Evolutionary conservation across 2,888 invertebrate genomes (phyloP).

Genomic region (Tortricodes alternella): DNA sequence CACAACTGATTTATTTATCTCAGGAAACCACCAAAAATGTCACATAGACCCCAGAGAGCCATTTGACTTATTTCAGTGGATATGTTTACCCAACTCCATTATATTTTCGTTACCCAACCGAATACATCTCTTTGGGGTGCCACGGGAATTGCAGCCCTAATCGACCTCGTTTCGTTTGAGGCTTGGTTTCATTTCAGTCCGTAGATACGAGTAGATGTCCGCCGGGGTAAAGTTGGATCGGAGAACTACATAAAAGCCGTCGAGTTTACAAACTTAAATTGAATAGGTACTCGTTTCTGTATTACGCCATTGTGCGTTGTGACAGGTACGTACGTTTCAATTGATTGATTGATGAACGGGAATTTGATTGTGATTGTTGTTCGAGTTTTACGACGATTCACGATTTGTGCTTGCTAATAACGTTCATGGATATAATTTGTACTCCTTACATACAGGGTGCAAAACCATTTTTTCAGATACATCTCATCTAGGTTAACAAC

Average conservation of each 20-base stretch:
- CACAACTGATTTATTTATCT: slow-evolving; percentile 11
- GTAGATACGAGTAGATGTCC: slow-evolving; percentile 21
- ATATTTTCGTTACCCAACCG: slow-evolving; percentile 27
- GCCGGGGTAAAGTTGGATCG: slow-evolving; percentile 23
- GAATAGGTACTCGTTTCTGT: slow-evolving; percentile 36
- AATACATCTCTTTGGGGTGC: slow-evolving; percentile 25
- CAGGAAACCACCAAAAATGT: neutral
- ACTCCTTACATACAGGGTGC: neutral
- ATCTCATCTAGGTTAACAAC: too few relatives aligned
- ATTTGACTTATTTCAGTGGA: slow-evolving; percentile 27
- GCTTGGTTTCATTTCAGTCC: slow-evolving; percentile 27
- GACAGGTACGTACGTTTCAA: slow-evolving; percentile 27
- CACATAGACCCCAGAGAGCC: slow-evolving; percentile 24
- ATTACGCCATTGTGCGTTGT: slow-evolving; percentile 20
- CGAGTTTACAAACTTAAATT: slow-evolving; percentile 40
- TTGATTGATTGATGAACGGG: slow-evolving; percentile 27
- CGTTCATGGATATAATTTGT: neutral
- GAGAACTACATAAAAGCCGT: slow-evolving; percentile 28
- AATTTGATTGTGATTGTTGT: slow-evolving; percentile 9
- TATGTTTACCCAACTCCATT: slow-evolving; percentile 27
- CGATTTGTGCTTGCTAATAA: slow-evolving; percentile 5
- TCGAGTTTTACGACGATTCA: slow-evolving; percentile 11
- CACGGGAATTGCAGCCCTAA: slow-evolving; percentile 31
- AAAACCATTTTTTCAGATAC: too few relatives aligned
- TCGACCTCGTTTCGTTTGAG: slow-evolving; percentile 30